Base-by-base conservation (phyloP, 2,888 invertebrate genomes). In the Augiades crinisus region DNA sequence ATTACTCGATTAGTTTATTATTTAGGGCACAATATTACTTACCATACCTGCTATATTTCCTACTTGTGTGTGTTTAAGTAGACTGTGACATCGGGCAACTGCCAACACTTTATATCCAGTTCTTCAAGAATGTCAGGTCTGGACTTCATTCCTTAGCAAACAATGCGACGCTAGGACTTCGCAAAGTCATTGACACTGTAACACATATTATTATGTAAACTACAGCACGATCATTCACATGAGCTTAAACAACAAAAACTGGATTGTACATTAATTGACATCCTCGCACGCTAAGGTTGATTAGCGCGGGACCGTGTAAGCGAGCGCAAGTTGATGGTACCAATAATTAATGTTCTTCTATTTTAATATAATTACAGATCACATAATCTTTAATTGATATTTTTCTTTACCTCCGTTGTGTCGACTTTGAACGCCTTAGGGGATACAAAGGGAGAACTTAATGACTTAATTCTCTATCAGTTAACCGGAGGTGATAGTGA, bases 61-160 rank as follows among this genome's bases (percentile, higher is more conserved):
- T 76, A 68, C 63, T 64, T 61, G 71, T 71, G 69, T 65, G 67
- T 62, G 62, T 70, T 69, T 70, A 70, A 69, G 63, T 72, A 61
- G 59, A 86, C 83, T 86, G 86, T 65, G 76, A 67, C 60, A 65
- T 65, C 64, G 61, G 69, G 70, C 75, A 68, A 65, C 73, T 70
- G 75, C 65, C 74, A 67, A 84, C 84, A 79, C 76, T 77, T 78
- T 88, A 87, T 87, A 85, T 87, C 86, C 79, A 84, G 85, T 83
- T 81, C 70, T 61, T 73, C 72, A 76, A 83, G 81, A 83, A 83
- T 83, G 76, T 74, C 71, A 82, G 67, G 72, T 76, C 84, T 77
- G 83, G 86, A 84, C 86, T 75, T 88, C 84, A 86, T 88, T 85
- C 84, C 82, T 77, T 69, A 68, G 67, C 65, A 69, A 72, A 78